These are phyloP conservation scores for Pituophis catenifer DNA, from an alignment of 2,113 vertebrate species.

Conservation along the genomic window DNA sequence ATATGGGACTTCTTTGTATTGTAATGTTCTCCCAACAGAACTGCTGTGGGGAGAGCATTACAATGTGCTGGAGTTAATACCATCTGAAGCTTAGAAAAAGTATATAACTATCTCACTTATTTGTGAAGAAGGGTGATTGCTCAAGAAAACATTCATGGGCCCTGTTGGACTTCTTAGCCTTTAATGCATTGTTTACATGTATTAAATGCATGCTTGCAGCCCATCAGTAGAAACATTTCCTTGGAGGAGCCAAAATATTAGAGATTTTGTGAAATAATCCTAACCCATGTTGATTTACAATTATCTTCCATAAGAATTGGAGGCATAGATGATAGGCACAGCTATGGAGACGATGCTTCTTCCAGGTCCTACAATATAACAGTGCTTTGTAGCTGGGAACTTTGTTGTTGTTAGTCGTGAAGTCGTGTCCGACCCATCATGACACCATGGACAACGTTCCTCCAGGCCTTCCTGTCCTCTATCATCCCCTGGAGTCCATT, in stretches of 20 bases:
- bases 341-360: neutral
- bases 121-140: neutral
- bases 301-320: neutral
- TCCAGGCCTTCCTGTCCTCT: no score
- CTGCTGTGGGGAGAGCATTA: neutral
- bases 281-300: neutral
- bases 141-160: neutral
- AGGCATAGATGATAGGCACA: neutral
- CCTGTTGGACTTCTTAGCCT: neutral
- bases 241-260: neutral
- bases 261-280: neutral
- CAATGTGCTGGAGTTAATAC: neutral
- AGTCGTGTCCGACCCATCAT: no score
- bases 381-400: neutral
- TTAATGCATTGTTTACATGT: neutral
- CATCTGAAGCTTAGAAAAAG: neutral
- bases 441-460: no score
- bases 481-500: no score
- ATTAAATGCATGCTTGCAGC: neutral
- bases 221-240: neutral
- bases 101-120: neutral
- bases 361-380: neutral
- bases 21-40: neutral
- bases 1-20: neutral
- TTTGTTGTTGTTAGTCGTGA: neutral